Percentiles rank a stretch among this genome's conserved stretches.
Evolutionary conservation across 2,113 vertebrate genomes (phyloP).

Genomic region (Formicarius rufipectus): DNA sequence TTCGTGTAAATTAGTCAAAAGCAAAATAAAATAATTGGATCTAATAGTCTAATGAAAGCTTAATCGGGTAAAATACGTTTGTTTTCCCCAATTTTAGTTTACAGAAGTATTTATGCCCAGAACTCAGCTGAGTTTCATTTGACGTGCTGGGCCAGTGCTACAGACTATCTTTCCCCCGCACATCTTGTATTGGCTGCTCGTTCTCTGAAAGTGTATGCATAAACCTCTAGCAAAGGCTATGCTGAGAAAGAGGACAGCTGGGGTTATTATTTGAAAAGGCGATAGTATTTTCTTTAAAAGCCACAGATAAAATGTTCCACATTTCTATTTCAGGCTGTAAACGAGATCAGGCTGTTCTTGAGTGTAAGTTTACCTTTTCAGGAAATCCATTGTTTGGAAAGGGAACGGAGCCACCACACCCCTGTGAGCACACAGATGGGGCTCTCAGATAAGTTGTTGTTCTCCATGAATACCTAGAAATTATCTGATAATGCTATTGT

Average conservation of each 20-base stretch:
- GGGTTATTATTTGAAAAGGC: neutral
- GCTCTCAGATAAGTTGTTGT: neutral
- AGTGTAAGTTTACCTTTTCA: slow-evolving; percentile 18
- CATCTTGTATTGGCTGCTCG: neutral
- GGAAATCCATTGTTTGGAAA: slow-evolving; percentile 52
- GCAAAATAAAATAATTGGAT: slow-evolving; percentile 28
- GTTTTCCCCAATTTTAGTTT: neutral
- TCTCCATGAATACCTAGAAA: neutral
- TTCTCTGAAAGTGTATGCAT: neutral
- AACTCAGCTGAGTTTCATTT: neutral
- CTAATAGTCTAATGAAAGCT: slow-evolving; percentile 14
- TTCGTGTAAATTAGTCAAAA: neutral
- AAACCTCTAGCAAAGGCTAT: neutral
- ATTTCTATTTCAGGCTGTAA: slow-evolving; percentile 20
- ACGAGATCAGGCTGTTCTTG: neutral
- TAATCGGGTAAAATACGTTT: neutral
- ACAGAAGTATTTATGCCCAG: neutral
- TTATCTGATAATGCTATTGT: neutral
- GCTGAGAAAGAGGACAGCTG: neutral
- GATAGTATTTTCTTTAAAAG: neutral
- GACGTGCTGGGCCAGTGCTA: neutral
- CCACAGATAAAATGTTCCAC: slow-evolving; percentile 12
- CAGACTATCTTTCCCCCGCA: neutral
- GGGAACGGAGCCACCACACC: slow-evolving; percentile 20
- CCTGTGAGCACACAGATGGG: neutral